These are phyloP conservation scores for Argopecten irradians DNA, from an alignment of 1,140 invertebrate genomes.

Conservation along the genomic window DNA sequence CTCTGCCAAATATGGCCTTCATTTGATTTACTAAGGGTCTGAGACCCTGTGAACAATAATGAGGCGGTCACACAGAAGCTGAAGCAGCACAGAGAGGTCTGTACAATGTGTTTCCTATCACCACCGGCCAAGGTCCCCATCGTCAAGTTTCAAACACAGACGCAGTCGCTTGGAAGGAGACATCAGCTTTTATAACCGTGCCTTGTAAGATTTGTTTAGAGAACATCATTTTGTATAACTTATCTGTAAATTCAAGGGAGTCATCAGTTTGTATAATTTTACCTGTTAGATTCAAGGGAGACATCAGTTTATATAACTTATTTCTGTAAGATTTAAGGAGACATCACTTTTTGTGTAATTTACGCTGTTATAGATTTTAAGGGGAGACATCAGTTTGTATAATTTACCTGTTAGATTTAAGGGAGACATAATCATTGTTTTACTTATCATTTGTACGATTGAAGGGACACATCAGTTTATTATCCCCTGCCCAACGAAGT, in stretches of 20 bases:
- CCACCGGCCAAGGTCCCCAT: conserved; percentile 84
- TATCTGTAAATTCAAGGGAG: background rate
- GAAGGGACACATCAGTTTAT: background rate
- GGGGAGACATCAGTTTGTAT: background rate
- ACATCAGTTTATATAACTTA: background rate
- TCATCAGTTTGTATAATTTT: background rate
- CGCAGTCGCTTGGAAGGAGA: conserved; percentile 80
- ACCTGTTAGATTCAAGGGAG: background rate
- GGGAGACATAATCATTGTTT: too few species aligned
- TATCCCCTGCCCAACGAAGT: too few species aligned
- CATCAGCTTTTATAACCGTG: conserved; percentile 82
- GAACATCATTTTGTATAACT: background rate
- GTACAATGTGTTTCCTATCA: conserved; percentile 79
- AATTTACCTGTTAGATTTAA: background rate
- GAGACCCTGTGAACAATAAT: conserved; percentile 76
- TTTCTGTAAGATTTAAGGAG: too few species aligned
- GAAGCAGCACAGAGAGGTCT: conserved; percentile 74
- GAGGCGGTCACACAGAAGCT: conserved; percentile 77
- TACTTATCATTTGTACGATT: background rate
- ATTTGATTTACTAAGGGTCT: conserved; percentile 67
- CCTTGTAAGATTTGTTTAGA: conserved; percentile 71
- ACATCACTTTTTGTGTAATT: background rate
- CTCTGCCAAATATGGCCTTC: background rate
- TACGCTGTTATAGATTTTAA: too few species aligned
- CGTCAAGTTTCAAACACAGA: conserved; percentile 80